phyloP scores from a whole-genome alignment of 1,140 invertebrate genomes.

The Papilio polyxenes region DNA sequence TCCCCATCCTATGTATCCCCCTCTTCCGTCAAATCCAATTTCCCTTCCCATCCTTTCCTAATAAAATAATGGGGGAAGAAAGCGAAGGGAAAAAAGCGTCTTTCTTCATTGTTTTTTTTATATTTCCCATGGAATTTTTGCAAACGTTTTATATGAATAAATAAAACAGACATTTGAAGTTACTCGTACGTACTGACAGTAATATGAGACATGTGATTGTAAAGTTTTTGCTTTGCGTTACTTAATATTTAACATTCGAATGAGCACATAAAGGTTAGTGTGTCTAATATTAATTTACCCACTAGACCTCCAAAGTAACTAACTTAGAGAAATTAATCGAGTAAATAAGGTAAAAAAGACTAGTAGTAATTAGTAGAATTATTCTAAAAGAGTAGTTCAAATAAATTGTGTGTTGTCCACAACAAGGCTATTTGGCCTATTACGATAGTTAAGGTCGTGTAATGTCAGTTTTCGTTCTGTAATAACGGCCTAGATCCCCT shows the following conservation, averaged over 20 bases:
- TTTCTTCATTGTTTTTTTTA: too few species aligned
- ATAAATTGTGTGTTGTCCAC: neutral
- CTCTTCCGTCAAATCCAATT: too few species aligned
- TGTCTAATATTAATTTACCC: conserved; percentile 24
- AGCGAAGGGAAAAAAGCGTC: too few species aligned
- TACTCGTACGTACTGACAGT: neutral
- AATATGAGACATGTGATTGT: conserved; percentile 20
- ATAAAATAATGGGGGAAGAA: too few species aligned
- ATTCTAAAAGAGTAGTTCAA: conserved; percentile 1
- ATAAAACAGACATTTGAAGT: neutral
- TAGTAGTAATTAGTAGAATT: neutral
- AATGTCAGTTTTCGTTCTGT: conserved; percentile 1
- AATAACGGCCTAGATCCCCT: neutral
- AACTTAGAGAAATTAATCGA: neutral
- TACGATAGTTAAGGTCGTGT: neutral
- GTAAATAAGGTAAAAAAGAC: neutral
- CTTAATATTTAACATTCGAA: conserved; percentile 32
- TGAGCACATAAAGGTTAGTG: conserved; percentile 31
- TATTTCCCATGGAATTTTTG: too few species aligned
- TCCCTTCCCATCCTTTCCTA: too few species aligned
- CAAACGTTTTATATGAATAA: too few species aligned
- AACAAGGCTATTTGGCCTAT: neutral
- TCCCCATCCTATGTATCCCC: too few species aligned
- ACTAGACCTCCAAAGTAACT: neutral
- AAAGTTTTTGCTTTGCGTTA: conserved; percentile 18